These are phyloP conservation scores for Cryptoleucopteryx plumbea DNA, from an alignment of 2,113 vertebrate species.

Conservation along the genomic window DNA sequence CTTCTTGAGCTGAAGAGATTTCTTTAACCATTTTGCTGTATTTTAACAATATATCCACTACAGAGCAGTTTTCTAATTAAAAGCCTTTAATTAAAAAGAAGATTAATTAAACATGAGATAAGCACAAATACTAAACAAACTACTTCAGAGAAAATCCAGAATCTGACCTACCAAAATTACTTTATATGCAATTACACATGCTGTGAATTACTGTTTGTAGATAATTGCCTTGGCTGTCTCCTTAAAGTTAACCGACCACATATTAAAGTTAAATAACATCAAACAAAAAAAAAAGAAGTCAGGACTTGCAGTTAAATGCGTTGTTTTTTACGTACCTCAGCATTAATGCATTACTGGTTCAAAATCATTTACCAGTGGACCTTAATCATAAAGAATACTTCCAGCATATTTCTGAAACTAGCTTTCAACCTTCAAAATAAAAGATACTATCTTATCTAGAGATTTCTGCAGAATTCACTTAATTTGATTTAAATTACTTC, in stretches of 20 bases:
- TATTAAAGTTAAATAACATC: constrained; percentile 49
- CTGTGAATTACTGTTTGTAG: constrained; percentile 64
- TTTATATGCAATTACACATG: constrained; percentile 62
- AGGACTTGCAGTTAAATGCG: background rate
- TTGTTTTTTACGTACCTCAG: background rate
- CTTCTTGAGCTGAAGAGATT: background rate
- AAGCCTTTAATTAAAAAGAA: constrained; percentile 63
- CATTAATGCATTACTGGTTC: constrained; percentile 9
- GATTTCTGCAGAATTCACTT: background rate
- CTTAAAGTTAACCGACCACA: constrained; percentile 44
- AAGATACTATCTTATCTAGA: background rate
- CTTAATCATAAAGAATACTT: background rate
- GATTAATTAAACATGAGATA: constrained; percentile 57
- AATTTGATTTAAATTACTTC: background rate
- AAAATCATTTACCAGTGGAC: constrained; percentile 29
- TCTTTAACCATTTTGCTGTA: background rate
- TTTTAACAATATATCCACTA: background rate
- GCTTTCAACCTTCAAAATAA: background rate
- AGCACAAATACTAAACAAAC: constrained; percentile 61
- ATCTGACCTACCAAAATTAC: constrained; percentile 60
- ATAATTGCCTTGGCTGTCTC: constrained; percentile 65
- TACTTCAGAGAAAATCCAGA: constrained; percentile 57
- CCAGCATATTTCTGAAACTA: background rate
- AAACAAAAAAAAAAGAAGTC: constrained; percentile 5
- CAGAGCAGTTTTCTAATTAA: background rate